Percentiles rank a stretch among this genome's conserved stretches.
These are phyloP conservation scores for Clarias batrachus DNA, from an alignment of 2,113 vertebrate genomes.

Conservation along the genomic window DNA sequence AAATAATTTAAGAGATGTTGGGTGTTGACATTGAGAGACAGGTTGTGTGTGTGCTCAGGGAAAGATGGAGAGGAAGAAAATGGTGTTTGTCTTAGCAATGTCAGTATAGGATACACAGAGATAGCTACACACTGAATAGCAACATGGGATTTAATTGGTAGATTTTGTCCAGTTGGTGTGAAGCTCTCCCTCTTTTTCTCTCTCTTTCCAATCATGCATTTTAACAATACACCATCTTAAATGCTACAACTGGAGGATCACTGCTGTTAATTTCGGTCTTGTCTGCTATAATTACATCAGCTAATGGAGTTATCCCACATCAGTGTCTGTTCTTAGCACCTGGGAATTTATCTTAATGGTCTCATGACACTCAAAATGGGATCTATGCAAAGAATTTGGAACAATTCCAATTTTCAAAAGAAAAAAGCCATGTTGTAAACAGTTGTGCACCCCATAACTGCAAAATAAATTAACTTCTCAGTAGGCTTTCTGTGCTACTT, in stretches of 20 bases:
- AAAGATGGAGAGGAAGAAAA: background rate
- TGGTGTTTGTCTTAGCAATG: background rate
- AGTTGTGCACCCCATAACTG: background rate
- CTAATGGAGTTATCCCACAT: constrained; percentile 47
- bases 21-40: background rate
- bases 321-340: constrained; percentile 36
- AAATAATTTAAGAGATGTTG: constrained; percentile 11
- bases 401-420: background rate
- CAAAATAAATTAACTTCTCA: background rate
- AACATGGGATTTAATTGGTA: constrained; percentile 3
- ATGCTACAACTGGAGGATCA: background rate
- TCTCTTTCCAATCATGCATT: background rate
- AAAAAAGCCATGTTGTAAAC: background rate
- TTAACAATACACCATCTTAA: background rate
- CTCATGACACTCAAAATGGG: constrained; percentile 19
- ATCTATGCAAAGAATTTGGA: background rate
- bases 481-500: background rate
- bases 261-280: constrained; percentile 11
- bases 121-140: constrained; percentile 1
- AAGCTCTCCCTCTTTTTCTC: background rate
- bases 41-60: background rate
- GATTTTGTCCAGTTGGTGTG: constrained; percentile 4
- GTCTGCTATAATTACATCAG: constrained; percentile 38
- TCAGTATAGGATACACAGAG: background rate
- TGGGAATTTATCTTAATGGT: constrained; percentile 37